Conservation (phyloP, 1,140 invertebrate genomes). For the Diorhabda elongata region DNA sequence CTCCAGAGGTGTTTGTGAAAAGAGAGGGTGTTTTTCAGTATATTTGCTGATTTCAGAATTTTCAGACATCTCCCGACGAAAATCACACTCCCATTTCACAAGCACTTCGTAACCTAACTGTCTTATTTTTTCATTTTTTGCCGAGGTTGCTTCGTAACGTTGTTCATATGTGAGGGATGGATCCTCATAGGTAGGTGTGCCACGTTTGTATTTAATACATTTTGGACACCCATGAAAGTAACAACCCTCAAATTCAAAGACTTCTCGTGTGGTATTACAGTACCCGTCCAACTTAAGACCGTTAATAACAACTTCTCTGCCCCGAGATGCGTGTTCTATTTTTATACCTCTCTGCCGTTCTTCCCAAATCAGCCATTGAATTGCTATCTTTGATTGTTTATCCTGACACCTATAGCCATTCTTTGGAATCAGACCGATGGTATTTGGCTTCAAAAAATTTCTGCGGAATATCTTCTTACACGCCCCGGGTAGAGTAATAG, state of each 20-base stretch:
- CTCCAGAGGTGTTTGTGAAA: conserved; percentile 3
- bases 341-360: conserved; percentile 8
- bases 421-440: conserved; percentile 23
- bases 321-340: conserved; percentile 17
- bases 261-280: conserved; percentile 5
- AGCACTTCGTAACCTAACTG: conserved; percentile 8
- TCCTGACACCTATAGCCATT: conserved; percentile 6
- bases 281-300: conserved; percentile 18
- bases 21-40: background rate
- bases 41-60: conserved; percentile 7
- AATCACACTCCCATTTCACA: conserved; percentile 16
- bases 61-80: background rate
- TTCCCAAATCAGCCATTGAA: conserved; percentile 6
- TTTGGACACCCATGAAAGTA: conserved; percentile 10
- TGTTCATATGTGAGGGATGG: background rate
- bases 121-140: background rate
- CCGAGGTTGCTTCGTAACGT: background rate
- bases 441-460: conserved; percentile 20
- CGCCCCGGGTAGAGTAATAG: conserved; percentile 2
- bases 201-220: conserved; percentile 6
- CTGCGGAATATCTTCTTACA: conserved; percentile 25
- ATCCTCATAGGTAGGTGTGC: background rate
- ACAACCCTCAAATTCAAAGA: conserved; percentile 13
- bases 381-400: background rate
- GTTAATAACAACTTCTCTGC: conserved; percentile 8